A percentile compares a stretch with the other conserved stretches of the same genome.
These are phyloP conservation scores for Oligia fasciuncula DNA, from an alignment of 2,888 invertebrate genomes.

Conservation along the genomic window DNA sequence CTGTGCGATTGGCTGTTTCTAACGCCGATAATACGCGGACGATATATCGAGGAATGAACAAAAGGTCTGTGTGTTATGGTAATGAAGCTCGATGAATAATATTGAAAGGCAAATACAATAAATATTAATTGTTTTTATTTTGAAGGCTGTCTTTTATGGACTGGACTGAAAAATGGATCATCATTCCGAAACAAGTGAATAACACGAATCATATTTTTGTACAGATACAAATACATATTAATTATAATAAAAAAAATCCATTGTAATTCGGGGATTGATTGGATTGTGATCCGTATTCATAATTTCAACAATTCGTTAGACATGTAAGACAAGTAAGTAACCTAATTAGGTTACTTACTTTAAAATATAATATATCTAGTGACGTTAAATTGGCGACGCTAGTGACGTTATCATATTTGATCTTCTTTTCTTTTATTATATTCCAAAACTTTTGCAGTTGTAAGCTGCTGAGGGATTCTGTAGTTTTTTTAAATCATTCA, in stretches of 20 bases:
- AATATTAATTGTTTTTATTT: conserved; percentile 35
- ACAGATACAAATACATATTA: background rate
- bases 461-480: background rate
- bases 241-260: background rate
- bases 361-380: background rate
- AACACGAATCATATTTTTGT: background rate
- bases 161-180: conserved; percentile 12
- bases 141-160: background rate
- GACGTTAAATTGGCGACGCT: background rate
- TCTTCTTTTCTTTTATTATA: background rate
- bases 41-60: conserved; percentile 68
- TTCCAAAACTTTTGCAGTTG: background rate
- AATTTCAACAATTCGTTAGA: background rate
- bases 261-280: background rate
- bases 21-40: conserved; percentile 84
- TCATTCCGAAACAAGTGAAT: background rate
- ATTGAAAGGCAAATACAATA: conserved; percentile 58
- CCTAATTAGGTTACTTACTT: background rate
- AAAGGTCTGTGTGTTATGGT: conserved; percentile 66
- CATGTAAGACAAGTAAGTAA: too few species aligned
- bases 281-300: background rate
- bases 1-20: conserved; percentile 86
- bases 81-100: conserved; percentile 61
- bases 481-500: too few species aligned
- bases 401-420: background rate